Conservation (phyloP, 2,113 vertebrate genomes). For the Castor canadensis region DNA sequence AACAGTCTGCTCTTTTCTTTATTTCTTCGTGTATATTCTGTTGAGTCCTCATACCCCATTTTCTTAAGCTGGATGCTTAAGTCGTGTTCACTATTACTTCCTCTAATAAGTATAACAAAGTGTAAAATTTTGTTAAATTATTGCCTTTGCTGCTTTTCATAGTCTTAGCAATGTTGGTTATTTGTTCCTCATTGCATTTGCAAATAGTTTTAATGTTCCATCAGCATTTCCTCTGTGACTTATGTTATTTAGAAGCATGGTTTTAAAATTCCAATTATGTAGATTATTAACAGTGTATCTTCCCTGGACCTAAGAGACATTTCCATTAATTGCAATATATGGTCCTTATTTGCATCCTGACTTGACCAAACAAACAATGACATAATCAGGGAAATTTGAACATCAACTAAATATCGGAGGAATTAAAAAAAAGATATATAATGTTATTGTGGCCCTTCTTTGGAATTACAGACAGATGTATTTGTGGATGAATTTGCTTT, state of each 20-base stretch:
- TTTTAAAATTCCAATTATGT: slow-evolving; percentile 4
- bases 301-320: background rate
- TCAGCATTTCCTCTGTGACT: background rate
- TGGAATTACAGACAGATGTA: background rate
- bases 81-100: background rate
- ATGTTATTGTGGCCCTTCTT: background rate
- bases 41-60: background rate
- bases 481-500: background rate
- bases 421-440: background rate
- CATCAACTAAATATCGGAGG: background rate
- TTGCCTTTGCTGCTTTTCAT: background rate
- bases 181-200: background rate
- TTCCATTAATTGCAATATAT: background rate
- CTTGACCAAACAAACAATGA: background rate
- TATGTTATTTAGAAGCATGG: background rate
- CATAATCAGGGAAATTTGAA: background rate
- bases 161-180: background rate
- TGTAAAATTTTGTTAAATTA: background rate
- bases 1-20: background rate
- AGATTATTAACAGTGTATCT: background rate
- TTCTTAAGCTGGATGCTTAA: background rate
- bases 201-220: background rate
- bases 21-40: background rate
- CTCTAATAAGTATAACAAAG: background rate
- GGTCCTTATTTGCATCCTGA: background rate